Evolutionary conservation across 35 echinoderm and acorn worm species (phyloP), one percentile per base, ranked within the genome.

Genomic region (Amphiura filiformis): DNA sequence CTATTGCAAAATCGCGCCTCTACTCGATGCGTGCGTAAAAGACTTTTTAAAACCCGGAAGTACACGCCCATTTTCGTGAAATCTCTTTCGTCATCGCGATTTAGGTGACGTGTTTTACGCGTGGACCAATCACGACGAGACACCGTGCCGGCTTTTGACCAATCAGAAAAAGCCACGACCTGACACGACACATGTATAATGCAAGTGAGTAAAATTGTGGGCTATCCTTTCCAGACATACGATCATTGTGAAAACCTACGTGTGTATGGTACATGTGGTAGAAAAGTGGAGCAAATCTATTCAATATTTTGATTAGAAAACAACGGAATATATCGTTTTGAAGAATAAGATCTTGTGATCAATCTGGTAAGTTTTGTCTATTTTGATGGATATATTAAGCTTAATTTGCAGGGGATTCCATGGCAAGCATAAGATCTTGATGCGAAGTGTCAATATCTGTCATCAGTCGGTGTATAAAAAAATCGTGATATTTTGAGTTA

Each of bases 141-240:
- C 92, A 94, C 52, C 44, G 77, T 82, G 87, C 92, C 61, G 88
- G 87, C 41, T 87, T 80, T 65, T 34, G 78, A 56, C 92, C 92
- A 94, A 94, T 94, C 92, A 89, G 37, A 85, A 77, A 90, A 86
- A 38, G 83, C 76, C 92, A 94, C 92, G 92, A 89, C 80, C 83
- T 40, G 36, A 84, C 80, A 82, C 38, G 78, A 39, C 77, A 77
- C 39, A 84, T 80, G 82, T 86, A 94, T 90, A 94, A 52, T 39
- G 35, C 77, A 31, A 64, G 84, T 78, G 82, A 79, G 77, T 40
- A 49, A 79, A 64, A 37, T 81, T 18, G 38, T 75, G 28, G 34
- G 65, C 35, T 39, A 85, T 56, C 47, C 56, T 42, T 57, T 90
- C 83, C 57, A 39, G 64, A 35, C 86, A 85, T 52, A 86, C 31